Conservation (phyloP, 2,888 invertebrate species). For the Carabus problematicus region DNA sequence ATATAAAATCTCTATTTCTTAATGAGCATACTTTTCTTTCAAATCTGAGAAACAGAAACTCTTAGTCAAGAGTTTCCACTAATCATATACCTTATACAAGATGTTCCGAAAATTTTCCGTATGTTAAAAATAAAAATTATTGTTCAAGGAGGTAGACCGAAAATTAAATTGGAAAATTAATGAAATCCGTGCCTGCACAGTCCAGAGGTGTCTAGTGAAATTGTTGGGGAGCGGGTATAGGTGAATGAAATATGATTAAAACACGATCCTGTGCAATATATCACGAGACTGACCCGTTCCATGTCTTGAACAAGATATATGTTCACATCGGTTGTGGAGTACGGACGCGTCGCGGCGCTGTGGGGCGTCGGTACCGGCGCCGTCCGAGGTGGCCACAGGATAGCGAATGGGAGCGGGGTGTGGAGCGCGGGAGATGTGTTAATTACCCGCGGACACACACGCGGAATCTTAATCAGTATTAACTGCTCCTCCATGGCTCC, state of each 20-base stretch:
- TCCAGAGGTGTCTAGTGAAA: no score
- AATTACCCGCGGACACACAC: constrained; percentile 47
- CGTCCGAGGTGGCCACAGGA: not conserved
- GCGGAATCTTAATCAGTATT: constrained; percentile 46
- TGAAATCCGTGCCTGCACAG: no score
- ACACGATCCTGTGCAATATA: constrained; percentile 40
- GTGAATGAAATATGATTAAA: constrained; percentile 37
- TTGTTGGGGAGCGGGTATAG: constrained; percentile 1
- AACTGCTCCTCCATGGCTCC: constrained; percentile 2
- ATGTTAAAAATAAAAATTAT: no score
- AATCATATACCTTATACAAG: not conserved
- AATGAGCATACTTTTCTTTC: constrained; percentile 25
- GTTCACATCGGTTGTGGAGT: constrained; percentile 27
- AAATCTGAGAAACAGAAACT: not conserved
- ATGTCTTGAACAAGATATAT: constrained; percentile 44
- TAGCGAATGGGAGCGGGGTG: not conserved
- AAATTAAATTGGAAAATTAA: no score
- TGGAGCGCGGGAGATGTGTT: constrained; percentile 37
- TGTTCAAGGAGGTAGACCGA: not conserved
- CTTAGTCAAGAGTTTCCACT: constrained; percentile 22
- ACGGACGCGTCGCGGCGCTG: not conserved
- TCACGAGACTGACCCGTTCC: constrained; percentile 37
- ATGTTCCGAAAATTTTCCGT: no score
- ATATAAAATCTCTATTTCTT: constrained; percentile 23
- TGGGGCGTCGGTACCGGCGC: constrained; percentile 10